phyloP scores from a whole-genome alignment of 2,888 invertebrate species.

The Tipula vernalis region DNA sequence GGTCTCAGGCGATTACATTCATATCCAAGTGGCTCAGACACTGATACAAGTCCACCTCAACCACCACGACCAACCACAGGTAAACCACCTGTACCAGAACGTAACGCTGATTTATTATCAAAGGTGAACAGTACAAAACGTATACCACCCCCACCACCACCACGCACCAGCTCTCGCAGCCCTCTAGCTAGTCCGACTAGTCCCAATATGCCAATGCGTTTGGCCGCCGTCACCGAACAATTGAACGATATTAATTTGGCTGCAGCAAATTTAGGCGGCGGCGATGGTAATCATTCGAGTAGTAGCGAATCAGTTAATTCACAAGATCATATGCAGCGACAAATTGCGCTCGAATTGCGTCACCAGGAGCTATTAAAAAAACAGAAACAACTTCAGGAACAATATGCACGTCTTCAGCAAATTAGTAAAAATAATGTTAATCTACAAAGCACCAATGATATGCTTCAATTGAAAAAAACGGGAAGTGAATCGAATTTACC shows the following conservation, averaged over 20 bases:
- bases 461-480: constrained; percentile 59
- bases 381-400: constrained; percentile 80
- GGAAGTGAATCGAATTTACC: constrained; percentile 79
- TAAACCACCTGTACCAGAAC: constrained; percentile 73
- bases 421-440: constrained; percentile 66
- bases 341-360: constrained; percentile 68
- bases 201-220: constrained; percentile 49
- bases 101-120: constrained; percentile 64
- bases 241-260: constrained; percentile 5
- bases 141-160: constrained; percentile 83
- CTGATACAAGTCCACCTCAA: constrained; percentile 63
- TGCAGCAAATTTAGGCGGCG: constrained; percentile 18
- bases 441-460: constrained; percentile 47
- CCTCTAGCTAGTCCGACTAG: constrained; percentile 76
- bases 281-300: constrained; percentile 47
- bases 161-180: constrained; percentile 79
- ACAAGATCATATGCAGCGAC: constrained; percentile 56
- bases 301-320: constrained; percentile 66
- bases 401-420: constrained; percentile 79
- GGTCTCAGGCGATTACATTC: constrained; percentile 66
- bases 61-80: constrained; percentile 45
- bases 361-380: constrained; percentile 81
- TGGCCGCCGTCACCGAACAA: constrained; percentile 35
- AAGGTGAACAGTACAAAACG: constrained; percentile 59
- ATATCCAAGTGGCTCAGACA: constrained; percentile 76